phyloP scores from a whole-genome alignment of 2,113 vertebrate genomes.

The Fregetta grallaria region DNA sequence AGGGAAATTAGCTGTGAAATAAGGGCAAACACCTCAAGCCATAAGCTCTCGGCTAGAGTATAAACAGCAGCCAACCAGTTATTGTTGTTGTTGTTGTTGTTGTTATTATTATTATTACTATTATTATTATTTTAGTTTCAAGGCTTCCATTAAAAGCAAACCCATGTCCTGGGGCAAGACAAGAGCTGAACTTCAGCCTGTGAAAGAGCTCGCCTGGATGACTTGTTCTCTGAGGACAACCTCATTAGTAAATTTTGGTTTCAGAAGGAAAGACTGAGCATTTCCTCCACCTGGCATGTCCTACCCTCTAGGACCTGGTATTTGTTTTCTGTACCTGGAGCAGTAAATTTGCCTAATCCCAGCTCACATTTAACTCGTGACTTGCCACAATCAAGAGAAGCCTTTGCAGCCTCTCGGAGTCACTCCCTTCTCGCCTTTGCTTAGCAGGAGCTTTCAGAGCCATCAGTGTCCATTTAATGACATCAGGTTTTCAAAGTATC shows the following conservation, averaged over 20 bases:
- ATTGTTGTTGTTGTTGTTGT: background rate
- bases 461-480: background rate
- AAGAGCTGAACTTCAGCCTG: background rate
- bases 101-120: background rate
- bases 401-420: background rate
- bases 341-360: background rate
- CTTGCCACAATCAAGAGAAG: background rate
- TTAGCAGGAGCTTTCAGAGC: background rate
- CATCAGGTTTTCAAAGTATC: background rate
- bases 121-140: background rate
- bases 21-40: background rate
- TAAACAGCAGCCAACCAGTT: background rate
- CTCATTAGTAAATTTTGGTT: background rate
- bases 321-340: background rate
- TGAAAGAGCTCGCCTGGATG: background rate
- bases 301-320: background rate
- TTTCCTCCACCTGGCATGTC: background rate
- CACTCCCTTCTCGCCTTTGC: background rate
- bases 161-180: background rate
- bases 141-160: background rate
- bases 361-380: background rate
- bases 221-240: background rate
- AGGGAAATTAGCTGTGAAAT: background rate
- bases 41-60: background rate
- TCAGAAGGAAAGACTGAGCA: background rate